Base-by-base conservation (phyloP, 2,797 vertebrate genomes). In the Phoxinus dragarum region DNA sequence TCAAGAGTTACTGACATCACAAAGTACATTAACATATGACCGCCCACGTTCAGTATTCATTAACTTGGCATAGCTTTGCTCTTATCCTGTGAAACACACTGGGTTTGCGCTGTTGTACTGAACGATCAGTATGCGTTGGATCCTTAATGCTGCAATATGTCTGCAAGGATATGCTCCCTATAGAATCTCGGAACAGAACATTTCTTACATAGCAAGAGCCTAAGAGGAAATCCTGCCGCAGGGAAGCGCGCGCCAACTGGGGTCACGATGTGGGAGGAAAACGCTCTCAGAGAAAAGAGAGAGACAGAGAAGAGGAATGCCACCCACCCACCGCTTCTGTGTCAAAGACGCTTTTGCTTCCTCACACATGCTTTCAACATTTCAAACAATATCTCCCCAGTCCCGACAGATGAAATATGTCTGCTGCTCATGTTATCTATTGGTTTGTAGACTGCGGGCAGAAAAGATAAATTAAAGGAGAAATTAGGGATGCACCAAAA, bases 161-260 rank as follows among this genome's bases (percentile, higher is more conserved):
- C 64, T 78, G 12, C 59, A 84, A 36, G 66, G 47, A 67, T 36
- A 21, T 12, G 23, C n/a, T 44, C 59, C 42, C 14, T 47, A 69
- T 54, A 80, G 75, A 73, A 78, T 23, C 27, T 68, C 9, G 27
- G 79, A 87, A 73, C 59, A 80, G 27, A 88, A 66, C n/a, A 49
- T 80, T 66, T 87, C 81, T 76, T 69, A 54, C 56, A 75, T 34
- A 84, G 80, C 17, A 59, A 85, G 42, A 87, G 38, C 90, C 66
- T 76, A 47, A 69, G 80, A 93, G 93, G 92, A 94, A 93, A 90
- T 54, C 4, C 10, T 34, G 82, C 89, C 86, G 89, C 89, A 69
- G 78, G 49, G 42, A 67, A 42, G 72, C 34, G 47, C 42, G 44
- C 79, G 19, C 79, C 27, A 67, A 76, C 74, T 76, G 34, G 81